Percentiles rank a stretch among this genome's conserved stretches.
Conservation (phyloP, 35 echinoderm and acorn worm genomes). For the Strongylocentrotus purpuratus region DNA sequence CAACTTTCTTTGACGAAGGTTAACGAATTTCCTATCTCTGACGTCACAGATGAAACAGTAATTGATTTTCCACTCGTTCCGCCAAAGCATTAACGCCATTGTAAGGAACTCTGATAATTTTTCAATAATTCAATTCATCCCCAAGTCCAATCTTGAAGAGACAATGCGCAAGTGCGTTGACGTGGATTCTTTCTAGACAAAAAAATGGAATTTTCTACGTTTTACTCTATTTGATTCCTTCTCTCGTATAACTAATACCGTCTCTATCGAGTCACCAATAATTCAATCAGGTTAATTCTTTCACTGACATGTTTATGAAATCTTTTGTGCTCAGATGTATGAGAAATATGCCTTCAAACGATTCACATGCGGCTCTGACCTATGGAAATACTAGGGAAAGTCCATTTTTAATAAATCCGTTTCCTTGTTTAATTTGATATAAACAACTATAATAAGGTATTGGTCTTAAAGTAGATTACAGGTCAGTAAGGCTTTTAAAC, state of each 20-base stretch:
- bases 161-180: neutral
- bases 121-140: neutral
- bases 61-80: neutral
- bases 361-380: neutral
- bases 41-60: neutral
- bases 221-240: neutral
- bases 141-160: neutral
- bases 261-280: neutral
- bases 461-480: neutral
- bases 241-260: neutral
- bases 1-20: neutral
- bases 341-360: neutral
- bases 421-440: neutral
- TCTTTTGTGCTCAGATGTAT: neutral
- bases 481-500: neutral
- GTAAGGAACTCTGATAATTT: neutral
- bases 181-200: neutral
- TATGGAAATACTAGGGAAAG: neutral
- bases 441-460: neutral
- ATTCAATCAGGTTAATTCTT: neutral
- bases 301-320: neutral
- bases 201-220: neutral
- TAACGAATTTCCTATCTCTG: slow-evolving; percentile 2
- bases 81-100: neutral
- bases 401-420: no score